Conservation (phyloP, 2,888 invertebrate species). For the Candidula unifasciata region DNA sequence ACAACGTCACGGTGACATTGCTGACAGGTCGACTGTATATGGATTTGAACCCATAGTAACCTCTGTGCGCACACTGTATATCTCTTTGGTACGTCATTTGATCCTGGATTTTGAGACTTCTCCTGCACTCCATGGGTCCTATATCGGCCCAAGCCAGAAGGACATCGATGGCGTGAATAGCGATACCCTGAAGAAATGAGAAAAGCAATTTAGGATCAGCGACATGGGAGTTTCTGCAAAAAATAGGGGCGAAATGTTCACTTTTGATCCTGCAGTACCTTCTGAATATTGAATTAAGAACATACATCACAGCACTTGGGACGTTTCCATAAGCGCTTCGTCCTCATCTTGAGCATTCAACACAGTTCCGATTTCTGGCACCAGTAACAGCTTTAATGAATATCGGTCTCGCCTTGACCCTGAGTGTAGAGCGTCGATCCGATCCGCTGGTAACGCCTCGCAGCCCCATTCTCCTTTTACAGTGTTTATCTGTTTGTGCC, state of each 20-base stretch:
- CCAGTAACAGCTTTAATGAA: no score
- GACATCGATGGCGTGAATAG: conserved; percentile 62
- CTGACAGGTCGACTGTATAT: conserved; percentile 65
- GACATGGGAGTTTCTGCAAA: not conserved
- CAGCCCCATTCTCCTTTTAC: no score
- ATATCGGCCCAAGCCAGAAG: conserved; percentile 55
- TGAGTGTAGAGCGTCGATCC: no score
- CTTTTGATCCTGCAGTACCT: no score
- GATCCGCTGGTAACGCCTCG: no score
- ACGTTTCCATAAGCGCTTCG: no score
- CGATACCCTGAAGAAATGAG: conserved; percentile 57
- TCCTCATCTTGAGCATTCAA: no score
- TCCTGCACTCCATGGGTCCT: conserved; percentile 58
- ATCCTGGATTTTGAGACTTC: conserved; percentile 64
- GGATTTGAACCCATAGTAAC: conserved; percentile 65
- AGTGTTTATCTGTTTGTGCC: no score
- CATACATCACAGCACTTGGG: no score
- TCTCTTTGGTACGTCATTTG: conserved; percentile 39
- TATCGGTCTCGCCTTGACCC: no score
- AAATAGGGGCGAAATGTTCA: not conserved
- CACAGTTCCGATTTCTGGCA: no score
- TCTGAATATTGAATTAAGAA: no score
- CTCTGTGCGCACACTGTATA: conserved; percentile 64
- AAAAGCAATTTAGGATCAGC: not conserved
- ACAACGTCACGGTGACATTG: conserved; percentile 67